Conservation (phyloP, 2,888 invertebrate genomes). For the Latrodectus elegans region DNA sequence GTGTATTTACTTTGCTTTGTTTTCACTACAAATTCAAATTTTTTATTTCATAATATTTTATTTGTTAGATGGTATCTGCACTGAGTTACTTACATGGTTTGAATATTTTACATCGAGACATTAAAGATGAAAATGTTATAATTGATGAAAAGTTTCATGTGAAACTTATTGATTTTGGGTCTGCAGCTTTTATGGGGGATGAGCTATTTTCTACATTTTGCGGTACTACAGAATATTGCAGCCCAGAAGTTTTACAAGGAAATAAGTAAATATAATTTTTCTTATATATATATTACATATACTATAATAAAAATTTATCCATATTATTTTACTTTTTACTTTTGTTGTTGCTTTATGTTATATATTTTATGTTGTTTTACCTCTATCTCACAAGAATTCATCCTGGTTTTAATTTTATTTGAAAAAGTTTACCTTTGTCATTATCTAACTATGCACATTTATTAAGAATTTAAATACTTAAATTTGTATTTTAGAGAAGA, state of each 20-base stretch:
- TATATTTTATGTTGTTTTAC: no score
- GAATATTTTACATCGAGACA: constrained; percentile 83
- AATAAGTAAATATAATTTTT: constrained; percentile 78
- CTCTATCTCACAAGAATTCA: no score
- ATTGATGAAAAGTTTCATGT: constrained; percentile 83
- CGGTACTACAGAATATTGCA: constrained; percentile 85
- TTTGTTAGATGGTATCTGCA: constrained; percentile 80
- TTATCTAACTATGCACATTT: no score
- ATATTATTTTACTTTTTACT: no score
- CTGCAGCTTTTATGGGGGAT: constrained; percentile 80
- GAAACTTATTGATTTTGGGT: constrained; percentile 86
- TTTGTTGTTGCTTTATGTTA: no score
- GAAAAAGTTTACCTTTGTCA: no score
- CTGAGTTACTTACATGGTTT: constrained; percentile 82
- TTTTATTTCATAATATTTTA: neutral
- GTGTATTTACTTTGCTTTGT: neutral
- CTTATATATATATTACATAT: neutral
- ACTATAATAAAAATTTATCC: no score
- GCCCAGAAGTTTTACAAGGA: constrained; percentile 84
- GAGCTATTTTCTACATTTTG: constrained; percentile 84
- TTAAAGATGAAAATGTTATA: constrained; percentile 86
- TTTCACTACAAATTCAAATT: neutral
- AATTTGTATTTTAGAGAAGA: no score
- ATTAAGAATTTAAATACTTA: no score
- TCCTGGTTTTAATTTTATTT: no score